These are phyloP conservation scores for Hyperoplus immaculatus DNA, from an alignment of 2,797 vertebrate genomes.

Conservation along the genomic window DNA sequence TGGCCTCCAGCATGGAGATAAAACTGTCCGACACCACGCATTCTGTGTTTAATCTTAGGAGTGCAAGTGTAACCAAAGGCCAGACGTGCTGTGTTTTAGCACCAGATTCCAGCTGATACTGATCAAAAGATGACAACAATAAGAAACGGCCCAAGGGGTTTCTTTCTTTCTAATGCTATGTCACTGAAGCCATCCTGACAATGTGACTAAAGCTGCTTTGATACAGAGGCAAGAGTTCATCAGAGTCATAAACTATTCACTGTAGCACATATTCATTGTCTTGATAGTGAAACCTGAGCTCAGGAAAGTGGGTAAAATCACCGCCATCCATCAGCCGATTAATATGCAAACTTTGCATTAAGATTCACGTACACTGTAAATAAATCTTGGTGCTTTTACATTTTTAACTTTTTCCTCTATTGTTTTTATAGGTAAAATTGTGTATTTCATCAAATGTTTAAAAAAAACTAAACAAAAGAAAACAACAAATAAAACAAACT, in stretches of 20 bases:
- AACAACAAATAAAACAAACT: too few relatives aligned
- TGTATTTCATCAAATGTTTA: too few relatives aligned
- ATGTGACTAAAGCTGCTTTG: background rate
- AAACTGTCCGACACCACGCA: constrained; percentile 2
- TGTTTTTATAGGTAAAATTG: too few relatives aligned
- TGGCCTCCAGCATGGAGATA: constrained; percentile 15
- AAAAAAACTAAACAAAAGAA: too few relatives aligned
- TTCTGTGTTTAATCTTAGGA: constrained; percentile 39
- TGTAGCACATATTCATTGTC: background rate
- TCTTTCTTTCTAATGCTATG: background rate
- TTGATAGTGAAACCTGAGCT: background rate
- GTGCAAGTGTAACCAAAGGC: constrained; percentile 23
- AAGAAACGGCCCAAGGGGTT: background rate
- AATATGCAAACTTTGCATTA: too few relatives aligned
- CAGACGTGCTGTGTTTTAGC: background rate
- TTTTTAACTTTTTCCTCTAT: too few relatives aligned
- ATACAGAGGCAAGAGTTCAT: background rate
- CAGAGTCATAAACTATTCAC: background rate
- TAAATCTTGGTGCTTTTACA: too few relatives aligned
- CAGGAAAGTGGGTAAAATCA: background rate
- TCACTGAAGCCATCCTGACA: background rate
- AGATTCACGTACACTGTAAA: too few relatives aligned
- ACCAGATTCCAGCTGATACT: constrained; percentile 21
- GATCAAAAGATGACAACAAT: background rate
- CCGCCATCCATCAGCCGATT: too few relatives aligned